Conservation (phyloP, 2,113 vertebrate species). For the Lepus europaeus region DNA sequence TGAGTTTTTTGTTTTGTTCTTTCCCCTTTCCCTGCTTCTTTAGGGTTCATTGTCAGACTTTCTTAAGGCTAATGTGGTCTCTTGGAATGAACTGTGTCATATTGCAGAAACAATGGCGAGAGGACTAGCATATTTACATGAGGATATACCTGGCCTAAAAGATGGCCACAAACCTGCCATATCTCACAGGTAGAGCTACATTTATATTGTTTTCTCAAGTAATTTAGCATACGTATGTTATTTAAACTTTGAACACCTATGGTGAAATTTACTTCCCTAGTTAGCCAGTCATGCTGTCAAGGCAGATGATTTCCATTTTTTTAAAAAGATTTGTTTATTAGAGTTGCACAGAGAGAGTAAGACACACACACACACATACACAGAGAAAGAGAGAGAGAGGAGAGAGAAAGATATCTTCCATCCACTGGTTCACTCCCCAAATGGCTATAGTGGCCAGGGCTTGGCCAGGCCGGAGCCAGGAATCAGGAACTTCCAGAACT, state of each 20-base stretch:
- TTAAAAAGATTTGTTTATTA: background rate
- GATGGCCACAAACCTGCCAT: conserved; percentile 98
- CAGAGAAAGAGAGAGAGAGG: too few species aligned
- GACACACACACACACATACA: too few species aligned
- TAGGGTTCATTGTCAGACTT: conserved; percentile 98
- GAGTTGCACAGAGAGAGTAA: too few species aligned
- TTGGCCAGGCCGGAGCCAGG: too few species aligned
- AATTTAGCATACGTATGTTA: conserved; percentile 50
- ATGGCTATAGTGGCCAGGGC: too few species aligned
- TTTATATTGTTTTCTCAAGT: conserved; percentile 55
- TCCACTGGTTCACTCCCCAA: too few species aligned
- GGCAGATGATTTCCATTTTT: conserved; percentile 60
- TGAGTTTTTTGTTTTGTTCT: conserved; percentile 37
- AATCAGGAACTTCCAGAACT: too few species aligned
- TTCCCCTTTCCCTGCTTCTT: background rate
- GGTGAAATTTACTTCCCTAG: conserved; percentile 19
- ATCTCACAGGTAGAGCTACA: conserved; percentile 93
- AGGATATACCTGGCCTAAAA: conserved; percentile 97
- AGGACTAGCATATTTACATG: conserved; percentile 98
- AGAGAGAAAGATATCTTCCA: too few species aligned
- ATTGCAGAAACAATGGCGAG: conserved; percentile 96
- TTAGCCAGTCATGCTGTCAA: background rate
- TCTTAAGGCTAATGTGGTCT: conserved; percentile 97
- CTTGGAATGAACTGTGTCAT: conserved; percentile 98
- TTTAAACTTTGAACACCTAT: conserved; percentile 38